These are phyloP conservation scores for Girardia tigrina DNA, from an alignment of 2,888 invertebrate species.

Conservation along the genomic window DNA sequence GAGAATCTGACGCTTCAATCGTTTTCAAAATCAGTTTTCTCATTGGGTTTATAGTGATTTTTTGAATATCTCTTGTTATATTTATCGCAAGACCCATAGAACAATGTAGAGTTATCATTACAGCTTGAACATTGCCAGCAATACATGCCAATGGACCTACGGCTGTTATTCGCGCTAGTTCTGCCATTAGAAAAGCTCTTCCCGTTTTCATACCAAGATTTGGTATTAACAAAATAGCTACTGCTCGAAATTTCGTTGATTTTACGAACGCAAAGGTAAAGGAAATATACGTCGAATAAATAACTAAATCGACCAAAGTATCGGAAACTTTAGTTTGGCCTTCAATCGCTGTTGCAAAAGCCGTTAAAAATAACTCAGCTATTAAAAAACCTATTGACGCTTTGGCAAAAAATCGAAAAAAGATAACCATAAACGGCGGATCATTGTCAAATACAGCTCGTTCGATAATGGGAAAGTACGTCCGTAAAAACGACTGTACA, in stretches of 20 bases:
- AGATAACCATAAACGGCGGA: not conserved
- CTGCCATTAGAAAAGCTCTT: constrained; percentile 4
- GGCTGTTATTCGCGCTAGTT: not conserved
- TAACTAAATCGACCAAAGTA: not conserved
- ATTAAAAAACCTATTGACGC: not conserved
- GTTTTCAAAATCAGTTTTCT: not conserved
- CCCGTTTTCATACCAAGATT: constrained; percentile 1
- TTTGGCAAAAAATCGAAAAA: constrained; percentile 13
- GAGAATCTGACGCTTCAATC: not conserved
- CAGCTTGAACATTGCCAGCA: not conserved
- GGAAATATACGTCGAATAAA: not conserved
- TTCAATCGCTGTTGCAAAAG: not conserved
- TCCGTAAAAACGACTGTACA: not conserved
- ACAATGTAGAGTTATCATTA: not conserved
- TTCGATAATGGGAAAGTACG: not conserved
- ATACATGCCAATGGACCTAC: constrained; percentile 1
- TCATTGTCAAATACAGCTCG: not conserved
- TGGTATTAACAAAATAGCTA: not conserved
- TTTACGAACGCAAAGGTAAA: not conserved
- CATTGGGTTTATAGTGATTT: not conserved
- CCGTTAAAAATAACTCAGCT: not conserved
- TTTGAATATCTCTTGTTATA: not conserved
- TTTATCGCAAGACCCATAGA: not conserved
- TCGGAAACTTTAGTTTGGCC: not conserved
- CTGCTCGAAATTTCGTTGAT: not conserved